Percentiles rank a stretch among this genome's conserved stretches.
Conservation (phyloP, 2,888 invertebrate species). For the Cancer borealis region DNA sequence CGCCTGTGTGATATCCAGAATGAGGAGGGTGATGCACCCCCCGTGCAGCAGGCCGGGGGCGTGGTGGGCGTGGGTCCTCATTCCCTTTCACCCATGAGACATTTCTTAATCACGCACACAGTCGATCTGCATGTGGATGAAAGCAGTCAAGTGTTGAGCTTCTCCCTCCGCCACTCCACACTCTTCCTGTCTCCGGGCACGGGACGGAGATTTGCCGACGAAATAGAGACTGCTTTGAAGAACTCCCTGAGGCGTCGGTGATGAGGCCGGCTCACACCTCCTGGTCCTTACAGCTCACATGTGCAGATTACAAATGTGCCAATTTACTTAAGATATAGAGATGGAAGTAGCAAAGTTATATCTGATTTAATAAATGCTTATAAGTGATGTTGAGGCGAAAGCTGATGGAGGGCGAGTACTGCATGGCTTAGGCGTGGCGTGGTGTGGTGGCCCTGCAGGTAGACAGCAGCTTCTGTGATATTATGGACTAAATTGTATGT, state of each 20-base stretch:
- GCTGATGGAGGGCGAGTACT: background rate
- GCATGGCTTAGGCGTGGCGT: background rate
- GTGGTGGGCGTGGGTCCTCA: background rate
- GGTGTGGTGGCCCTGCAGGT: background rate
- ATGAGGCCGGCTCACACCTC: background rate
- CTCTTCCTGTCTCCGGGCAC: slow-evolving; percentile 20
- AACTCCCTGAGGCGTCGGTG: slow-evolving; percentile 43
- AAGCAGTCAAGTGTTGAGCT: background rate
- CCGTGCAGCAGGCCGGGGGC: background rate
- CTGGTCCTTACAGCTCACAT: background rate
- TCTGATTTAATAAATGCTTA: background rate
- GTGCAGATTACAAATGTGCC: slow-evolving; percentile 14
- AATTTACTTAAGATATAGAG: background rate
- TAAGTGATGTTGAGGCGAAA: background rate
- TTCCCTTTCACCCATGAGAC: slow-evolving; percentile 13
- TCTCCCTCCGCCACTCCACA: slow-evolving; percentile 36
- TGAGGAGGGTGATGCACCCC: background rate
- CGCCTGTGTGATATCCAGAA: background rate
- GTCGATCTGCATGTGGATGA: slow-evolving; percentile 47
- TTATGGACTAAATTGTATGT: background rate
- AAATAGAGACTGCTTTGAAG: slow-evolving; percentile 40
- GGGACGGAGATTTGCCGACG: slow-evolving; percentile 47
- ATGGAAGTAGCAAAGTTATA: background rate
- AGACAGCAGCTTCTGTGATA: slow-evolving; percentile 39
- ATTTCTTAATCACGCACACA: slow-evolving; percentile 48